Evolutionary conservation across 2,797 vertebrate genomes (phyloP), one percentile per base, ranked within the genome.

Genomic region (Garrulus glandarius): DNA sequence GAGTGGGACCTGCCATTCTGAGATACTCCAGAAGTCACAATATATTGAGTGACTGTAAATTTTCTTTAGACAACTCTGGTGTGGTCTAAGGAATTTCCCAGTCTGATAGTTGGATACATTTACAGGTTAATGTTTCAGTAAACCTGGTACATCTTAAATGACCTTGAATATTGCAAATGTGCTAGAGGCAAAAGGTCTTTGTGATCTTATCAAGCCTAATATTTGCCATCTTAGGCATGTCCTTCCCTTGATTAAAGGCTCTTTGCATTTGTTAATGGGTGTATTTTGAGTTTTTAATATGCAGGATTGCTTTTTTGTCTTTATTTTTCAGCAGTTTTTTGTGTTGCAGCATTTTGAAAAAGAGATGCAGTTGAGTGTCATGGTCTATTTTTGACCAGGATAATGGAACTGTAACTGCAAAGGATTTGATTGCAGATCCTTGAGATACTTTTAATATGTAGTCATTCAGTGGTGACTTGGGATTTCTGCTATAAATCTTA

Each of bases 161-260:
- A 97, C 94, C 93, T 95, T 96, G 92, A 96, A 57, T 88, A 75
- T 65, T 94, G 89, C 47, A 84, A 88, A 72, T 87, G 60, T 87
- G 50, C 65, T 86, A 50, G 69, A 93, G 70, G 95, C 79, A 69
- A 86, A 88, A 95, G 84, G 72, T 89, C 52, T 47, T 46, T 74
- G 36, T 91, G 93, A 78, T 92, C 76, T 96, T 94, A 94, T 89
- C 88, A 77, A 59, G 44, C 32, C 52, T 41, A 80, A 64, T 85
- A 88, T 50, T 94, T 94, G 65, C 69, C 64, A 18, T 92, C 84
- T 88, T 84, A 84, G 67, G 36, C 57, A 70, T 0, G 3, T 89
- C 70, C 37, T 85, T 72, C 34, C 23, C 43, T 27, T 71, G 39
- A 43, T 8, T 41, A 10, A 34, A 85, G 36, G 6, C 57, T 81